Percentiles rank a stretch among this genome's conserved stretches.
Evolutionary conservation across 2,113 vertebrate genomes (phyloP).

Genomic region (Anser brachyrhynchus): DNA sequence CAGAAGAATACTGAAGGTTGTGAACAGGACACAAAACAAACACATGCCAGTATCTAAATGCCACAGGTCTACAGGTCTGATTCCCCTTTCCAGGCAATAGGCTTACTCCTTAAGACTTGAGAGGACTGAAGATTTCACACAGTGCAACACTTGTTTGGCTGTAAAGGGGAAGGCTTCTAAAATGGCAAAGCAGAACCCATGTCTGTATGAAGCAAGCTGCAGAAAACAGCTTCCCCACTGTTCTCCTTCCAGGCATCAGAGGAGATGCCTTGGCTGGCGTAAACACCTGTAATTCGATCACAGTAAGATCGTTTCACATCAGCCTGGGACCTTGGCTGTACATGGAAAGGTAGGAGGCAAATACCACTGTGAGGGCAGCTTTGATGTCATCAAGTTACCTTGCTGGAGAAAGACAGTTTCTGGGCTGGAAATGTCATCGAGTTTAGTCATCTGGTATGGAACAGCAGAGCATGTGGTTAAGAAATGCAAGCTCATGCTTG

Average conservation of each 20-base stretch:
- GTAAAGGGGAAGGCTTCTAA: background rate
- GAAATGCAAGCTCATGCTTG: background rate
- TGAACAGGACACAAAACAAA: background rate
- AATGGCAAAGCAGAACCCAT: background rate
- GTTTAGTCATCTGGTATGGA: background rate
- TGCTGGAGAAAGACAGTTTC: background rate
- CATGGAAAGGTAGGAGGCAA: background rate
- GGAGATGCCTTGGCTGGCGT: background rate
- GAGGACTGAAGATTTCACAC: background rate
- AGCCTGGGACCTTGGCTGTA: background rate
- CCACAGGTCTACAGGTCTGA: background rate
- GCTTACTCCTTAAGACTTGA: background rate
- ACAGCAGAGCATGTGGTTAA: background rate
- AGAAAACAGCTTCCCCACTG: background rate
- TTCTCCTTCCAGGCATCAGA: background rate
- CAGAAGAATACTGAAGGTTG: background rate
- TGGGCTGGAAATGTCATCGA: background rate
- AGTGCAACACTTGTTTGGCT: background rate
- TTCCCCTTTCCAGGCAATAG: background rate
- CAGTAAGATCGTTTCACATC: background rate
- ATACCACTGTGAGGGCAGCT: background rate
- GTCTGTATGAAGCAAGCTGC: background rate
- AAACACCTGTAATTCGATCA: background rate
- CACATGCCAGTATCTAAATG: accelerated
- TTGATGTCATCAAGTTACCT: background rate